Evolutionary conservation across 2,113 vertebrate species (phyloP), one percentile per base, ranked within the genome.

Genomic region (Hipposideros armiger): DNA sequence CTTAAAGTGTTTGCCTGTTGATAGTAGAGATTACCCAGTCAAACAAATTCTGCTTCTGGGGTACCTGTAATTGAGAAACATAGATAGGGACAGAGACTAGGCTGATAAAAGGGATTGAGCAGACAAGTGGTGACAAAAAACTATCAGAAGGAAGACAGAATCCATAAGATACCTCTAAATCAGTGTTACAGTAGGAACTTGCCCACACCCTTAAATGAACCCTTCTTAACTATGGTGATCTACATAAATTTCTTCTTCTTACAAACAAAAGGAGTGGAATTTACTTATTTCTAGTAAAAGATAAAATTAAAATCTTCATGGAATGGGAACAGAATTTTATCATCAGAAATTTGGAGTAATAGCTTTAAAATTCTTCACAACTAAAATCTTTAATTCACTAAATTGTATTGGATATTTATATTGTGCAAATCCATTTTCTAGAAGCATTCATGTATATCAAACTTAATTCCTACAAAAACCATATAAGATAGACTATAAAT

Each of bases 331-430:
- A 90, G 50, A 5, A 11, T 50, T 87, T 22, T 73, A 9, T 24
- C 78, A 30, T 87, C 40, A 87, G 28, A 72, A 76, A 78, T 87
- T 78, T 60, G 8, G 26, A 60, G 20, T 58, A n/a, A 30, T 11
- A 40, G 13, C 7, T 80, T 70, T 69, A 76, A 54, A 67, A 36
- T 16, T 60, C 47, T 90, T 72, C 19, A 67, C 30, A 84, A 40
- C 28, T 40, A 67, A 95, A 4, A 69, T 20, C 19, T 16, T 13
- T 67, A 82, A 77, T 87, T 91, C 11, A 87, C 45, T 66, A 77
- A 66, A 95, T 72, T 77, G 78, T 32, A 90, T 67, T 91, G 42
- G 52, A 28, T 78, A 66, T 74, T 84, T 84, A 62, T 17, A 67
- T 52, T 42, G 16, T 58, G 4, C 0, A 73, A 69, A 87, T 78